Base-by-base conservation (phyloP, 2,113 vertebrate species). In the Channa argus region DNA sequence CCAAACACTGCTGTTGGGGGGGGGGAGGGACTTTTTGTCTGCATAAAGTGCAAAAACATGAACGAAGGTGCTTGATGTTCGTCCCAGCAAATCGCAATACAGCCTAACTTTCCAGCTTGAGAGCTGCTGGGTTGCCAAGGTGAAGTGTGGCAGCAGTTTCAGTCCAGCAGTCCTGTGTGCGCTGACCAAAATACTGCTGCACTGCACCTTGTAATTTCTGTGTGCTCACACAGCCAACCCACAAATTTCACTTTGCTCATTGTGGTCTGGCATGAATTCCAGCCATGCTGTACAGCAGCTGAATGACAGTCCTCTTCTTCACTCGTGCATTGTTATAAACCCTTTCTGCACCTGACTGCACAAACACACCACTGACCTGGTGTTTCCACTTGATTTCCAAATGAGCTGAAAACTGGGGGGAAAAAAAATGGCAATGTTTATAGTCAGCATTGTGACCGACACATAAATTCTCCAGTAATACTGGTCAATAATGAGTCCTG, bases 171-270 rank as follows among this genome's bases (percentile, higher is more conserved):
- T 74, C 72, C 43, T 46, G 37, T 49, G 15, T 11, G n/a, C 33
- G 7, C 67, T 15, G 64, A 82, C 71, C 58, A 34, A 74, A 88
- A 84, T 82, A 67, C 61, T 50, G 67, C 45, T 14, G 54, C 54
- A 15, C 38, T 39, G 61, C 63, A 71, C 78, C 75, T 70, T 88
- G 66, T 77, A 80, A 86, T 88, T 83, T 75, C 76, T 71, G 43
- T 58, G 37, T 59, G 5, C 56, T 73, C n/a, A 12, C 59, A 43
- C 45, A 39, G 77, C 71, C 82, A 85, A 53, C 5, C 83, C 65
- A 0, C 79, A 66, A 44, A 55, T 82, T 68, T 80, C 38, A 60
- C 54, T 86, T 54, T 73, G 54, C 51, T 76, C 60, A 6, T 11
- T 71, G 64, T 63, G 85, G 78, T 41, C 64, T 71, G 72, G 75